Conservation (phyloP, 2,888 invertebrate species). For the Lingula anatina region DNA sequence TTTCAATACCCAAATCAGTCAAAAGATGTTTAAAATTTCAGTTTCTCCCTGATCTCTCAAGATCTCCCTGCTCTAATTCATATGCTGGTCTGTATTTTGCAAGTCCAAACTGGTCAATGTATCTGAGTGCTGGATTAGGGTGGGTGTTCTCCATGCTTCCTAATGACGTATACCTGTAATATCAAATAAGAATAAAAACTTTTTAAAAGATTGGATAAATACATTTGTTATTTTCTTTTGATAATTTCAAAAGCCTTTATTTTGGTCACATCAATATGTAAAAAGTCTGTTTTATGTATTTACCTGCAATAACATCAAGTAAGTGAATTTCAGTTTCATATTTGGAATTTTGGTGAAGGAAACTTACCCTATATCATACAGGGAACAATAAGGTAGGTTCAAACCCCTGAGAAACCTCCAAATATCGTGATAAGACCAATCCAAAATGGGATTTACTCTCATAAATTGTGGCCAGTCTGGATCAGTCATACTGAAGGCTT, state of each 20-base stretch:
- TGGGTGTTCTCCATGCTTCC: slow-evolving; percentile 75
- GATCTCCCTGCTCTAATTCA: slow-evolving; percentile 59
- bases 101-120: slow-evolving; percentile 54
- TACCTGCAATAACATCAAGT: too few relatives aligned
- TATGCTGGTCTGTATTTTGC: slow-evolving; percentile 69
- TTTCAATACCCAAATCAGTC: too few relatives aligned
- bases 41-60: slow-evolving; percentile 58
- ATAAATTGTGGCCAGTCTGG: slow-evolving; percentile 83
- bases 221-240: too few relatives aligned
- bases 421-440: slow-evolving; percentile 86
- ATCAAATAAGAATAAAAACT: slow-evolving; percentile 15
- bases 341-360: too few relatives aligned
- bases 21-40: too few relatives aligned
- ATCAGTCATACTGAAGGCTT: slow-evolving; percentile 64
- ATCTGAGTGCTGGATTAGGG: slow-evolving; percentile 69
- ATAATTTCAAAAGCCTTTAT: too few relatives aligned
- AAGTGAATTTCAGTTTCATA: too few relatives aligned
- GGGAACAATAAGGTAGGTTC: slow-evolving; percentile 79
- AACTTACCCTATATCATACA: slow-evolving; percentile 81
- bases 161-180: slow-evolving; percentile 74
- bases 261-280: too few relatives aligned
- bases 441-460: slow-evolving; percentile 83
- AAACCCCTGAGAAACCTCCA: slow-evolving; percentile 81
- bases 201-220: too few relatives aligned
- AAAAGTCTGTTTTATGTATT: too few relatives aligned